Base-by-base conservation (phyloP, 2,113 vertebrate genomes). In the Alligator mississippiensis region DNA sequence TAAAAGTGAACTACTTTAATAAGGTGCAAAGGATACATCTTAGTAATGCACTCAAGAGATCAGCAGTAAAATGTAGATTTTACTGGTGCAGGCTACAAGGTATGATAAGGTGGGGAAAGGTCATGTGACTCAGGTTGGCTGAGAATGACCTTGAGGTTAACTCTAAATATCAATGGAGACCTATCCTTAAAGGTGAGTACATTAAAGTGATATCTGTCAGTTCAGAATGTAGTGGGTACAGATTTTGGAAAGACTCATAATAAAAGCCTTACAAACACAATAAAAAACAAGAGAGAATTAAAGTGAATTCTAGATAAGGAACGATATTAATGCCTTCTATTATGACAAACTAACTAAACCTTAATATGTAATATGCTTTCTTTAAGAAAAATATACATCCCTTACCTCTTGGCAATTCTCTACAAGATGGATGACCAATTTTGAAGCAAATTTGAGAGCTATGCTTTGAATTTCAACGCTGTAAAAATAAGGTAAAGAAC, bases 401-500 rank as follows among this genome's bases (percentile, higher is more conserved):
- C 97, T 98, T 98, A 99, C 98, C 98, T 98, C 96, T 16, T 97
- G 94, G 85, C 84, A 88, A 21, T 91, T 95, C 92, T 94, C 97
- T 76, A 98, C 87, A 87, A 98, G 94, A 90, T 98, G 92, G 72
- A 97, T 90, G 79, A 99, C 93, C 96, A 99, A 90, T 77, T 88
- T 98, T 59, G 99, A 99, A 61, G 98, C 93, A 92, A 99, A 98
- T 63, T 94, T 98, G 88, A 99, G 96, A 88, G 98, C 97, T n/a
- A 98, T 96, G 82, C 98, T 98, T 96, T 98, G 98, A 86, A 99
- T 96, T 97, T 99, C 99, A 97, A 98, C 96, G 91, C 99, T 99
- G 95, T 95, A 97, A 97, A 97, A 97, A 93, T 27, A 96, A 96
- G 27, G 18, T 16, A 88, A 90, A 88, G 19, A 58, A 92, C 16